Percentiles rank a stretch among this genome's conserved stretches.
Evolutionary conservation across 1,140 invertebrate genomes (phyloP).

Genomic region (Aphis gossypii): DNA sequence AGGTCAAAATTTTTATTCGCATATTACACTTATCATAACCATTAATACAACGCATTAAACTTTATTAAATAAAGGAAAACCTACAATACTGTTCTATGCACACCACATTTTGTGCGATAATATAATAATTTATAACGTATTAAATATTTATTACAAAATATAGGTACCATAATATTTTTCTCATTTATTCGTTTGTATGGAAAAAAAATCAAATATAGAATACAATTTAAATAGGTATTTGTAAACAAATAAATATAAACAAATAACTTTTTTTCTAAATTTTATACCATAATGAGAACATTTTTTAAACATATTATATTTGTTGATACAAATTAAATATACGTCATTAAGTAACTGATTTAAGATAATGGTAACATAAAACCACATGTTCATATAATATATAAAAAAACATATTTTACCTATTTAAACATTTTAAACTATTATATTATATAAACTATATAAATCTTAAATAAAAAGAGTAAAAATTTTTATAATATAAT

Average conservation of each 20-base stretch:
- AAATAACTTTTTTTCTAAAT: background rate
- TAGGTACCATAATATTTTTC: background rate
- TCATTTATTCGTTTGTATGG: background rate
- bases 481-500: background rate
- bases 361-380: constrained; percentile 35
- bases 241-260: background rate
- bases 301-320: background rate
- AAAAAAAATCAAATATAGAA: background rate
- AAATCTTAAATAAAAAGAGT: background rate
- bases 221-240: background rate
- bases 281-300: background rate
- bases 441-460: background rate
- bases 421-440: background rate
- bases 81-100: background rate
- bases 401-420: background rate
- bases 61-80: background rate
- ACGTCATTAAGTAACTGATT: background rate
- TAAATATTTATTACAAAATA: background rate
- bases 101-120: background rate
- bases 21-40: background rate
- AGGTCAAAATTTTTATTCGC: background rate
- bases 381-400: constrained; percentile 13
- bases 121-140: background rate
- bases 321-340: background rate
- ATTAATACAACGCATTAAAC: background rate